Conservation (phyloP, 2,113 vertebrate species). For the Notothenia rossii region DNA sequence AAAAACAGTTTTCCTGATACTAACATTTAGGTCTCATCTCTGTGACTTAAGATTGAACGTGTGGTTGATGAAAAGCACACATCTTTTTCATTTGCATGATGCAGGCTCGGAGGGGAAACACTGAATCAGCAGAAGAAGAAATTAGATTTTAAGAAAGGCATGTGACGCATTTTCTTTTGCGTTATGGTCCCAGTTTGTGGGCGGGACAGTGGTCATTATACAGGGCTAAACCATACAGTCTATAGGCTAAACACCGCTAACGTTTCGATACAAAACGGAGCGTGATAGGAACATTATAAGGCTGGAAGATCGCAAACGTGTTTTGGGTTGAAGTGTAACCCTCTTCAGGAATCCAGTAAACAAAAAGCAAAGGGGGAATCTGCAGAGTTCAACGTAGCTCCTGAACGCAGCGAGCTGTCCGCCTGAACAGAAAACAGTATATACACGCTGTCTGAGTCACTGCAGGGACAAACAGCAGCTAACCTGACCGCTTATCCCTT, state of each 20-base stretch:
- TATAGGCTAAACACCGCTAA: slow-evolving; percentile 47
- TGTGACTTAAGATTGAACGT: not conserved
- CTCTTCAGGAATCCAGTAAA: slow-evolving; percentile 23
- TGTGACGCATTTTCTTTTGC: slow-evolving; percentile 75
- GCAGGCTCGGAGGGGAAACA: not conserved
- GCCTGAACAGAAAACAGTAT: slow-evolving; percentile 45
- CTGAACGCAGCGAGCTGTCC: slow-evolving; percentile 42
- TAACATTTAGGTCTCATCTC: not conserved
- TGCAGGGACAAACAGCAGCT: slow-evolving; percentile 11
- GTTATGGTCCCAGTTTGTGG: slow-evolving; percentile 69
- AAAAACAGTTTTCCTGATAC: not conserved
- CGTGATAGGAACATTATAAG: not conserved
- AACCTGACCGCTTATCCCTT: not conserved
- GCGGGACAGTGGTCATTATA: slow-evolving; percentile 59
- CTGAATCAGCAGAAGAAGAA: not conserved
- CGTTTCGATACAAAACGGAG: not conserved
- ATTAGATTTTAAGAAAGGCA: slow-evolving; percentile 47
- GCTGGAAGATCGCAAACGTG: not conserved
- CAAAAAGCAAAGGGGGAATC: slow-evolving; percentile 26
- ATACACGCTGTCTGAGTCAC: slow-evolving; percentile 40
- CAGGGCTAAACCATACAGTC: slow-evolving; percentile 1
- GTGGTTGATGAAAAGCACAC: not conserved
- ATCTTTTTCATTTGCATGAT: not conserved
- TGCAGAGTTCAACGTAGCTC: slow-evolving; percentile 47
- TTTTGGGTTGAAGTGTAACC: not conserved